phyloP scores from a whole-genome alignment of 2,797 vertebrate species.

The Coccyzus lansbergi region DNA sequence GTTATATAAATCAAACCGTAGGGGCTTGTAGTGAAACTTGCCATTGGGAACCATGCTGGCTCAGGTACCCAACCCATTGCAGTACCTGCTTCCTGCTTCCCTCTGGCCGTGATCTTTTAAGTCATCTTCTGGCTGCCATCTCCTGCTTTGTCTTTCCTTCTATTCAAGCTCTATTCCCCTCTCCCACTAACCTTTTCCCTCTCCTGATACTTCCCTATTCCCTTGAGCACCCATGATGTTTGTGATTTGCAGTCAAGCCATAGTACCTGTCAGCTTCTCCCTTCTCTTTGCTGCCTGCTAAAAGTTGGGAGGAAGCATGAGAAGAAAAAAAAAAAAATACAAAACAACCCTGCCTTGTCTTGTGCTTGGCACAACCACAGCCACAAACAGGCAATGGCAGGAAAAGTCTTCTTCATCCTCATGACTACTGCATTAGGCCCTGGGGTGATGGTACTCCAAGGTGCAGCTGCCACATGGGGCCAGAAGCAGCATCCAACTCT shows the following conservation, averaged over 20 bases:
- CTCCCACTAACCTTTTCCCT: background rate
- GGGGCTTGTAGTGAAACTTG: background rate
- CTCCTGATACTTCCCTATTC: background rate
- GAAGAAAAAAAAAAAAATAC: no score
- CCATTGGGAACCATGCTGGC: background rate
- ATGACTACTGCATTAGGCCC: rapidly evolving
- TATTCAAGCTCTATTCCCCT: background rate
- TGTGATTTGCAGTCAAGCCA: background rate
- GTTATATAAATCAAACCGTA: background rate
- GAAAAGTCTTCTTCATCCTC: background rate
- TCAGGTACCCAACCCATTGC: background rate
- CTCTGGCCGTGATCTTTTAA: background rate
- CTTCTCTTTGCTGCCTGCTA: background rate
- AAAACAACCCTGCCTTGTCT: background rate
- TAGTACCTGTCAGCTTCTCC: background rate
- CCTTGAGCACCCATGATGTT: background rate
- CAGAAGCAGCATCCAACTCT: background rate
- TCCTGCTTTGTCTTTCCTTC: background rate
- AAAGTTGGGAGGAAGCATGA: background rate
- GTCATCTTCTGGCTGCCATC: background rate
- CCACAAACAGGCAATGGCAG: rapidly evolving
- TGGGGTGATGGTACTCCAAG: rapidly evolving
- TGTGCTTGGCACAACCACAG: background rate
- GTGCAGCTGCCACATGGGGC: rapidly evolving
- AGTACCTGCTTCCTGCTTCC: background rate